Conservation (phyloP, 2,888 invertebrate species). For the Drosophila silvestris region DNA sequence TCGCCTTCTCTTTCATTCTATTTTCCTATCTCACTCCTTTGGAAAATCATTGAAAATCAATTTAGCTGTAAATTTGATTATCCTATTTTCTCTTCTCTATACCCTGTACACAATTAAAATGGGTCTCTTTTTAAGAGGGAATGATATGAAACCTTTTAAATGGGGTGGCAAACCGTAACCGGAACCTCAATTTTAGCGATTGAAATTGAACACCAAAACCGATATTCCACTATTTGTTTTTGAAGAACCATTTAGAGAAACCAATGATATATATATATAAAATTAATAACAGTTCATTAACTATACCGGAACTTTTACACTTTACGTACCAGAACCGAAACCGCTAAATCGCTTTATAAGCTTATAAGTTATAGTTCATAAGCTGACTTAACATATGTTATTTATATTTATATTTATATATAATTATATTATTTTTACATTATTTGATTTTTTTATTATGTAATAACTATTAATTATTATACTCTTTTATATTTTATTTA, state of each 20-base stretch:
- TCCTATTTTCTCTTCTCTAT: constrained; percentile 35
- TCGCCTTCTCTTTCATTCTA: neutral
- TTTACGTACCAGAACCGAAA: no score
- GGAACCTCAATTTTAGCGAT: neutral
- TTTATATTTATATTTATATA: neutral
- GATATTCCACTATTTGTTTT: neutral
- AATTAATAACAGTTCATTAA: neutral
- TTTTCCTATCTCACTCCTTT: neutral
- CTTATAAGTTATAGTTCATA: no score
- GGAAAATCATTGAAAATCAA: constrained; percentile 57
- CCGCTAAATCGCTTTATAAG: no score
- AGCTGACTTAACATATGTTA: neutral
- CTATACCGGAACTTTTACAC: no score
- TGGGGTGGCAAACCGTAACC: neutral
- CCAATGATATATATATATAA: no score
- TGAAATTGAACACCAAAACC: neutral
- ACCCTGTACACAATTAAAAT: constrained; percentile 16
- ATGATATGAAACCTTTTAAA: neutral
- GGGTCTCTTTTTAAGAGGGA: neutral
- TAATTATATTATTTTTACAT: neutral
- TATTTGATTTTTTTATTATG: neutral
- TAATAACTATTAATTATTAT: neutral
- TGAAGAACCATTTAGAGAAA: no score
- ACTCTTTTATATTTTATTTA: neutral
- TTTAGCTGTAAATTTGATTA: constrained; percentile 46